Conservation (phyloP, 2,113 vertebrate species). For the Fregata magnificens region DNA sequence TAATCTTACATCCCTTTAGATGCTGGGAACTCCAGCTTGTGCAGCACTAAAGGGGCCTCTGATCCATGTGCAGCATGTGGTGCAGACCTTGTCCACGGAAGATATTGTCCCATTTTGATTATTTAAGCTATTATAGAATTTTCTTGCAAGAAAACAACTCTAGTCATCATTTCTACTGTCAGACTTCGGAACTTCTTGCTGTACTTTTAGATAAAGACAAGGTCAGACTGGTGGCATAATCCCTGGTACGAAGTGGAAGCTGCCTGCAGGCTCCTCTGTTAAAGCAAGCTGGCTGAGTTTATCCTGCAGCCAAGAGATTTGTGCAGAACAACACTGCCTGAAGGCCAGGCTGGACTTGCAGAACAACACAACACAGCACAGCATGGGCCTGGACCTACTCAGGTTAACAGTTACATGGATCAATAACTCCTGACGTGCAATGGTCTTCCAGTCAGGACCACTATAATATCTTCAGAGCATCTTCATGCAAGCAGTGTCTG, state of each 20-base stretch:
- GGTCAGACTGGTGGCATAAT: neutral
- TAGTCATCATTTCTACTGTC: neutral
- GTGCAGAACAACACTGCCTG: rapidly evolving
- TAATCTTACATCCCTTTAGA: neutral
- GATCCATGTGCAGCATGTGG: rapidly evolving
- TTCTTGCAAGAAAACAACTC: neutral
- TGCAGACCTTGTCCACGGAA: neutral
- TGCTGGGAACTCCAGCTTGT: neutral
- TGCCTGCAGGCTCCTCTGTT: neutral
- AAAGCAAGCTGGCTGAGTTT: neutral
- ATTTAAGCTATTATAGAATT: neutral
- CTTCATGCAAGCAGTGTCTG: neutral
- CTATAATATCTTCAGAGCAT: neutral
- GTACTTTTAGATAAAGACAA: neutral
- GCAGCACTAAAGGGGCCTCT: neutral
- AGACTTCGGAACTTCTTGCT: neutral
- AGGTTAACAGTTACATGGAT: neutral
- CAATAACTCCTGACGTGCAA: neutral
- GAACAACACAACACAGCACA: neutral
- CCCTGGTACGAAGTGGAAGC: neutral
- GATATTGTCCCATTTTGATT: neutral
- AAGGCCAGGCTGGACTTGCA: neutral
- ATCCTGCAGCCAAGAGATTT: neutral
- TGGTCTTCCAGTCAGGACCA: neutral
- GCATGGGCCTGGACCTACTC: neutral